Conservation (phyloP, 2,797 vertebrate genomes). For the Gymnopithys bicolor region DNA sequence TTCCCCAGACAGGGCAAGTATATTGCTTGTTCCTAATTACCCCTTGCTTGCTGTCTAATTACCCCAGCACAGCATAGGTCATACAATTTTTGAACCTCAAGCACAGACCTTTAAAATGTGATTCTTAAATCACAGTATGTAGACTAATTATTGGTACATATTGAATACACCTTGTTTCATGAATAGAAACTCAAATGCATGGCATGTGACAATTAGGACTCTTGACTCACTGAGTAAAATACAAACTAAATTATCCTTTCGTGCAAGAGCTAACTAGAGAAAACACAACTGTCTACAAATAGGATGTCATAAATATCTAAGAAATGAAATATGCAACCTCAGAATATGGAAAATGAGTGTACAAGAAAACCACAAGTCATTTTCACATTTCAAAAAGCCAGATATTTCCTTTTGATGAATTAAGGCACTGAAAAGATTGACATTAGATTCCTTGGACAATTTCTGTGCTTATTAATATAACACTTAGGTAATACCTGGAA, state of each 20-base stretch:
- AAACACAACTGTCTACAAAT: background rate
- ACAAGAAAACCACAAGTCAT: constrained; percentile 15
- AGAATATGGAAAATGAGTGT: background rate
- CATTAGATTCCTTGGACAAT: background rate
- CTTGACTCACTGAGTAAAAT: background rate
- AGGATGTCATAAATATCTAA: background rate
- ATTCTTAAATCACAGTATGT: background rate
- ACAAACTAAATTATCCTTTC: background rate
- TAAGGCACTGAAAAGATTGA: background rate
- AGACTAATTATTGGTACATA: background rate
- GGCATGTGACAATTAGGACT: background rate
- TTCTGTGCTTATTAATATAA: constrained; percentile 1
- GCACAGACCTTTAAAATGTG: background rate
- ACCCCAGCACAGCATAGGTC: background rate
- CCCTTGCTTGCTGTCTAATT: background rate
- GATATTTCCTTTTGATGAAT: constrained; percentile 35
- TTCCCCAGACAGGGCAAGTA: background rate
- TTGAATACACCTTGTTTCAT: background rate
- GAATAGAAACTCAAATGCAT: background rate
- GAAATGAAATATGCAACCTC: background rate
- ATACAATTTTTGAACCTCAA: background rate
- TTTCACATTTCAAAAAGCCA: constrained; percentile 12
- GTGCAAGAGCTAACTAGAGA: background rate
- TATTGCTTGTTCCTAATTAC: background rate
- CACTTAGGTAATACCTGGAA: background rate